Percentiles rank a stretch among this genome's conserved stretches.
Conservation (phyloP, 1,140 invertebrate species). For the Arion vulgaris region DNA sequence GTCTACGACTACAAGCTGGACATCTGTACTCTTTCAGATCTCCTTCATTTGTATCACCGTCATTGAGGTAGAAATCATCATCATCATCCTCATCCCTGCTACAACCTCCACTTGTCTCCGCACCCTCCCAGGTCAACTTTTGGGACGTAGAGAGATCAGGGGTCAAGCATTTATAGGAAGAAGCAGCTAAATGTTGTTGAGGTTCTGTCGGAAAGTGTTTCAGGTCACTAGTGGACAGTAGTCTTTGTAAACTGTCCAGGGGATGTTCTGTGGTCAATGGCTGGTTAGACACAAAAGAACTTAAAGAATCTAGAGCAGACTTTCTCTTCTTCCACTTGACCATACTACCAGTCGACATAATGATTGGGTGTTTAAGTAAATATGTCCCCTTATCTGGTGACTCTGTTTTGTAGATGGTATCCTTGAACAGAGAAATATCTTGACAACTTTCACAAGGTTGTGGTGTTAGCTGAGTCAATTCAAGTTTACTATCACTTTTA, state of each 20-base stretch:
- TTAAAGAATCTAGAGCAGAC: slow-evolving; percentile 65
- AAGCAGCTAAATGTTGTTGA: slow-evolving; percentile 28
- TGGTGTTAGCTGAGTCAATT: too few relatives aligned
- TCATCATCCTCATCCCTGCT: slow-evolving; percentile 41
- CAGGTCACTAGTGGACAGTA: slow-evolving; percentile 82
- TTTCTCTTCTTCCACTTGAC: background rate
- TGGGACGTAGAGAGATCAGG: slow-evolving; percentile 47
- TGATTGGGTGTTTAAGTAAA: background rate
- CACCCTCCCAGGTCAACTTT: slow-evolving; percentile 48
- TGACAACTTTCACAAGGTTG: too few relatives aligned
- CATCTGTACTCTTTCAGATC: slow-evolving; percentile 79
- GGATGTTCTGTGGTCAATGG: slow-evolving; percentile 76
- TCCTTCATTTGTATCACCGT: slow-evolving; percentile 44
- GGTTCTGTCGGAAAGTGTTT: slow-evolving; percentile 23
- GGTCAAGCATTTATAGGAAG: slow-evolving; percentile 20
- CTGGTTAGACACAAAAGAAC: slow-evolving; percentile 68
- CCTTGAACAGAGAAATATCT: too few relatives aligned
- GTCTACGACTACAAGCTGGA: slow-evolving; percentile 95
- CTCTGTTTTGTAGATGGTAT: too few relatives aligned
- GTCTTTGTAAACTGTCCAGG: slow-evolving; percentile 91
- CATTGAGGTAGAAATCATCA: slow-evolving; percentile 44
- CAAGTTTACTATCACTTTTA: too few relatives aligned
- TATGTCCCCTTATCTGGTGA: background rate
- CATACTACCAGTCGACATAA: background rate
- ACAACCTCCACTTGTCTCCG: background rate